Base-by-base conservation (phyloP, 2,888 invertebrate species). In the Neoascia interrupta region DNA sequence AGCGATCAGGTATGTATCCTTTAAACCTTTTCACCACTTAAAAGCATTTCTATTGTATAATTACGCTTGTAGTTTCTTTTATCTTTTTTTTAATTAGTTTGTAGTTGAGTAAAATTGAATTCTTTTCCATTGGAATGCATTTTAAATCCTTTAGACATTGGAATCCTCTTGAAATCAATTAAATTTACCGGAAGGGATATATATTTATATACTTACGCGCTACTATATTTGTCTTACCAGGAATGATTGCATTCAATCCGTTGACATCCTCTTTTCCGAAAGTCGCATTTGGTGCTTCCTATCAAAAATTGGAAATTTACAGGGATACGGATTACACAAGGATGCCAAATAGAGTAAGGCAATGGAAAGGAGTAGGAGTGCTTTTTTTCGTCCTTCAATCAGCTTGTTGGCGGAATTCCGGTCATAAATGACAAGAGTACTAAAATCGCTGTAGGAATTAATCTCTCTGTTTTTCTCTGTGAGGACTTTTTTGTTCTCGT, bases 391-490 rank as follows among this genome's bases (percentile, higher is more conserved):
- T 39, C 63, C 54, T 58, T 19, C 64, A 58, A 70, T 69, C 75
- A 75, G 69, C 37, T 63, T 66, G 61, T 47, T 41, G 15, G 36
- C 54, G 60, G 64, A 76, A 76, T 72, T 76, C 76, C 76, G 76
- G 72, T 76, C 66, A 79, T 73, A 73, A 73, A 64, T 53, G 73
- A 60, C 66, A n/a, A n/a, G 54, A 76, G 47, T 56, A 64, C 76
- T 76, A 64, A 60, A 64, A 66, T 79, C 49, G 73, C 72, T 73
- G 68, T 54, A 58, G 58, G 45, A 72, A 76, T 73, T 79, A 79
- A 73, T 79, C 79, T 79, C 60, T 72, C 51, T 31, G 45, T 47
- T 58, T 70, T 61, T 37, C 23, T 19, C 18, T 28, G 26, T 8
- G 8, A 31, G n/a, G n/a, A n/a, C n/a, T 56, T 51, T 43, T 37